Base-by-base conservation (phyloP, 2,888 invertebrate species). In the Hirtodrosophila confusa region DNA sequence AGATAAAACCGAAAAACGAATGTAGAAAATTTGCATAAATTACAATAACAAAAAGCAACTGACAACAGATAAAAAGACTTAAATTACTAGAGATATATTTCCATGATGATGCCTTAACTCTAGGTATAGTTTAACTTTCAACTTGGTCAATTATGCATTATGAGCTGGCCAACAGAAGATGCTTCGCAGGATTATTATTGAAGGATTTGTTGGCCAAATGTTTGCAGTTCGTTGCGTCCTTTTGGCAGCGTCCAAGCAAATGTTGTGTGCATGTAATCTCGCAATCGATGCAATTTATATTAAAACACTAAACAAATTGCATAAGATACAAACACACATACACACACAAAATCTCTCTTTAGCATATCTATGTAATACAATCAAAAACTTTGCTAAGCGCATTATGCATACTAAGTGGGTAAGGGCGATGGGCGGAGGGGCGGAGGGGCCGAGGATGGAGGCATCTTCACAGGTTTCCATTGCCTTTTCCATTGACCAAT, bases 211-310 rank as follows among this genome's bases (percentile, higher is more conserved):
- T 36, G 17, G 17, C 17, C 1, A 17, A 17, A 17, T 2, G 17
- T 17, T 17, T 17, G 17, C 17, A 17, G 17, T 17, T 17, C 17
- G 17, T 17, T 17, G 17, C 24, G 23, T 8, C 49, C n/a, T 11
- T 51, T 51, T 47, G 39, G 23, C 12, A 8, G 10, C 9, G 12
- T 37, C 7, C 33, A 23, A 40, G 48, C 40, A 36, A 69, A 61
- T 49, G 56, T 45, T 62, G 39, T 63, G 35, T 53, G 7, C 40
- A 40, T 63, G 66, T 77, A 80, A 85, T 82, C 75, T 82, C 37
- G 61, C 85, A 80, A 87, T 80, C 86, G 83, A 66, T 74, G 82
- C 86, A 85, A 84, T 84, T 84, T 70, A 75, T 79, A 75, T 64
- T 41, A 55, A 69, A 73, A 65, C 64, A 66, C 61, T 78, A 62